Conservation (phyloP, 1,140 invertebrate species). For the Sycobia sp. region DNA sequence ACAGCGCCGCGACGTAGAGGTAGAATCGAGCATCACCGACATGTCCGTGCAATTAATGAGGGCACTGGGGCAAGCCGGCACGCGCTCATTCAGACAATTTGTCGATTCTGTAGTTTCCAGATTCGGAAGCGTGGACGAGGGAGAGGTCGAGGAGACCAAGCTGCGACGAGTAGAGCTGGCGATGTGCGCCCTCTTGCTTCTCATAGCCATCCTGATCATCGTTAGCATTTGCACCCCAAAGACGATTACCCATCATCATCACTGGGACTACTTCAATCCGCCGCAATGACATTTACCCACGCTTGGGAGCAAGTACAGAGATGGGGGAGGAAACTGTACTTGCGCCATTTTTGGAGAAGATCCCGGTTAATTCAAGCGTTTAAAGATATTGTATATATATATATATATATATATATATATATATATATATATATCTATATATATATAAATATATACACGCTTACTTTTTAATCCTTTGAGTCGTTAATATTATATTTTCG, state of each 20-base stretch:
- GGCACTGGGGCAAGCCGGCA: conserved; percentile 68
- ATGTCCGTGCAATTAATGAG: conserved; percentile 69
- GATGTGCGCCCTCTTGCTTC: conserved; percentile 74
- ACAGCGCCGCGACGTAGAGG: too few species aligned
- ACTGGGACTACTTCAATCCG: conserved; percentile 85
- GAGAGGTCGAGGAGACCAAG: conserved; percentile 57
- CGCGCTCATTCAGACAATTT: conserved; percentile 69
- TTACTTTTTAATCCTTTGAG: not conserved
- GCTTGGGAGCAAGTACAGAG: conserved; percentile 2
- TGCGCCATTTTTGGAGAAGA: not conserved
- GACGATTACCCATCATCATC: conserved; percentile 76
- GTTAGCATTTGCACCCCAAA: conserved; percentile 71
- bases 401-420: too few species aligned
- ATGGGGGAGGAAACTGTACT: not conserved
- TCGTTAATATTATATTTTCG: too few species aligned
- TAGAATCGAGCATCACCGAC: conserved; percentile 49
- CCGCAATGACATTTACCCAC: conserved; percentile 54
- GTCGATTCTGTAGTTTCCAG: conserved; percentile 67
- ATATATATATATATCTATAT: too few species aligned
- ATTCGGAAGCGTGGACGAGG: conserved; percentile 49
- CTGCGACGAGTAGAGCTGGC: conserved; percentile 73
- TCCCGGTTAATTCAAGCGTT: too few species aligned
- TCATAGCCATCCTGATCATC: conserved; percentile 74
- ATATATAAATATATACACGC: too few species aligned
- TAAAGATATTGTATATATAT: too few species aligned